Percentiles rank a stretch among this genome's conserved stretches.
phyloP scores from a whole-genome alignment of 2,113 vertebrate genomes.

The Balaenoptera acutorostrata region DNA sequence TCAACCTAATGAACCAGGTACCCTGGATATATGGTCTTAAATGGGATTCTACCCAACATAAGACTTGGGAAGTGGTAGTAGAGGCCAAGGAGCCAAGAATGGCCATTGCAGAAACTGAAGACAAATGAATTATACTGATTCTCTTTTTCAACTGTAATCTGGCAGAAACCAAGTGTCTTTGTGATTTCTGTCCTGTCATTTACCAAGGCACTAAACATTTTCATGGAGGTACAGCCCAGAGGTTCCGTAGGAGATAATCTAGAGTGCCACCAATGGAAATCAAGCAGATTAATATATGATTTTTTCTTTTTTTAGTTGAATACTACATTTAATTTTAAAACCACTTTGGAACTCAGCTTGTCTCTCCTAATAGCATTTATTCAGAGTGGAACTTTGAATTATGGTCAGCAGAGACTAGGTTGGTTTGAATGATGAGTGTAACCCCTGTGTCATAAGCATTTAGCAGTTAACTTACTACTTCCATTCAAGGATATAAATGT shows the following conservation, averaged over 20 bases:
- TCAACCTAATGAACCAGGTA: not conserved
- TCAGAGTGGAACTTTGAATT: not conserved
- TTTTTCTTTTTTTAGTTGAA: not conserved
- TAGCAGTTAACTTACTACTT: not conserved
- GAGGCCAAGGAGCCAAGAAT: not conserved
- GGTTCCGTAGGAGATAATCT: not conserved
- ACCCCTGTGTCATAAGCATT: not conserved
- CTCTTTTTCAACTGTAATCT: not conserved
- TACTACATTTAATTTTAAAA: not conserved
- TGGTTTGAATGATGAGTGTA: not conserved
- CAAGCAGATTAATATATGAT: not conserved
- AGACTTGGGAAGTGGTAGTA: not conserved
- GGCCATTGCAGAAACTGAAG: not conserved
- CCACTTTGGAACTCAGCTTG: not conserved
- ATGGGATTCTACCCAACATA: not conserved
- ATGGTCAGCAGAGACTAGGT: not conserved
- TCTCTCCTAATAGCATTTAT: not conserved
- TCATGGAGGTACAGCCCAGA: not conserved
- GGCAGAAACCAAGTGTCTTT: not conserved
- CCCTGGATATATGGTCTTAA: not conserved
- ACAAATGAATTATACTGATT: not conserved
- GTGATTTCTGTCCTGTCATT: not conserved
- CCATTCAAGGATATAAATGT: not conserved
- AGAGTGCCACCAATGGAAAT: not conserved
- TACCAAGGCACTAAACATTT: not conserved